phyloP scores from a whole-genome alignment of 2,888 invertebrate genomes.

The Eurois occulta region DNA sequence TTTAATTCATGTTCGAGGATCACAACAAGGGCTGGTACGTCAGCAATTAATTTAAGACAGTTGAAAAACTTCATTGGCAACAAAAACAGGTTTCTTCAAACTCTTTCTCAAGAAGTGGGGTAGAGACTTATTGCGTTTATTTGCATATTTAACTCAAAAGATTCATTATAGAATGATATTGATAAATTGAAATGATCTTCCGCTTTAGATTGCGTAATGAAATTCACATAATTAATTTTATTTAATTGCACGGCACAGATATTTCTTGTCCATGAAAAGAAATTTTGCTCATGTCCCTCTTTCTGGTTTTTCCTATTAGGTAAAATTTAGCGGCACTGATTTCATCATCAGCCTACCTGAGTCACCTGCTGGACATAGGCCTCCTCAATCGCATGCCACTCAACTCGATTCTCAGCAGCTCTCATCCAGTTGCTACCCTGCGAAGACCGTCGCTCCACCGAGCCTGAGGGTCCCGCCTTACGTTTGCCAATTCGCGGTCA shows the following conservation, averaged over 20 bases:
- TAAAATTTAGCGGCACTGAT: background rate
- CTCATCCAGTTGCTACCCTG: too few species aligned
- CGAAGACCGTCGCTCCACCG: too few species aligned
- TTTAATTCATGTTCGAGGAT: background rate
- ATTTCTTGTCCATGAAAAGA: background rate
- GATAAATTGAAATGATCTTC: background rate
- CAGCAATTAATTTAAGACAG: background rate
- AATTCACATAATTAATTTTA: background rate
- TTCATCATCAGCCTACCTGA: too few species aligned
- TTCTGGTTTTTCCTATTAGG: background rate
- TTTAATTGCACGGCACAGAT: constrained; percentile 6
- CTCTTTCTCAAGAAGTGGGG: background rate
- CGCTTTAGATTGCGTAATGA: background rate
- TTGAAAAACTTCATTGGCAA: too few species aligned
- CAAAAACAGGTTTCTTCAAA: background rate
- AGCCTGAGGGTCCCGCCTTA: too few species aligned
- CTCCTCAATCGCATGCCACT: too few species aligned
- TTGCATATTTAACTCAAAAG: background rate
- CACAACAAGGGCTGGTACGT: background rate
- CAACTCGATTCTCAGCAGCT: too few species aligned
- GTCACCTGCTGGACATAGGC: too few species aligned
- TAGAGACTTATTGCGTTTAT: background rate
- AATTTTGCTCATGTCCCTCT: background rate
- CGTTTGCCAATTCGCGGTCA: too few species aligned
- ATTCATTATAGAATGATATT: background rate